phyloP scores from a whole-genome alignment of 64 coral and sea anemone genomes.

The Acropora tenuis region DNA sequence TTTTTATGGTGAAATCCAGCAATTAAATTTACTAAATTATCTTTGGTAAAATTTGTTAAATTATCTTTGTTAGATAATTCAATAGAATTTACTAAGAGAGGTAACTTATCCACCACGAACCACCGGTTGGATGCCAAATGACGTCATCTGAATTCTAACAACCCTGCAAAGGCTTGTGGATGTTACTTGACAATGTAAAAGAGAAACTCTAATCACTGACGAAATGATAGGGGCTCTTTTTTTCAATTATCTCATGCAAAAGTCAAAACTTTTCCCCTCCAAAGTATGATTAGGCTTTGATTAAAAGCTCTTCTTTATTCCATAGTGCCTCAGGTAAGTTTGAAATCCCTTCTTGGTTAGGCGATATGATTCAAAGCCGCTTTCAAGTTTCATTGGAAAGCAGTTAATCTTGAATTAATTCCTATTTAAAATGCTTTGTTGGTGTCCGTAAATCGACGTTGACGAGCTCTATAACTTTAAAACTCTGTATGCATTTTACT shows the following conservation, averaged over 20 bases:
- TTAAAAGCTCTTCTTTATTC: background rate
- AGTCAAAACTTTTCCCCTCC: background rate
- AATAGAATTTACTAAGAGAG: too few relatives aligned
- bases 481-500: too few relatives aligned
- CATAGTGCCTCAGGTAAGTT: too few relatives aligned
- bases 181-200: background rate
- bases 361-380: background rate
- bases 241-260: background rate
- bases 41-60: too few relatives aligned
- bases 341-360: background rate
- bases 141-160: background rate
- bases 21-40: too few relatives aligned
- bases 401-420: background rate
- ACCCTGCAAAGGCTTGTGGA: conserved; percentile 22
- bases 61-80: too few relatives aligned
- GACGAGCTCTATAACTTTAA: too few relatives aligned
- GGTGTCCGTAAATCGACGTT: background rate
- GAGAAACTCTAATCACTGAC: background rate
- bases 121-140: background rate
- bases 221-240: background rate
- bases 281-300: conserved; percentile 1
- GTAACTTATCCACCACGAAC: too few relatives aligned
- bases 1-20: too few relatives aligned
- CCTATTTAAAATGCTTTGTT: background rate
- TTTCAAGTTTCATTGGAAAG: background rate